Base-by-base conservation (phyloP, 1,140 invertebrate species). In the Drosophila ananassae region DNA sequence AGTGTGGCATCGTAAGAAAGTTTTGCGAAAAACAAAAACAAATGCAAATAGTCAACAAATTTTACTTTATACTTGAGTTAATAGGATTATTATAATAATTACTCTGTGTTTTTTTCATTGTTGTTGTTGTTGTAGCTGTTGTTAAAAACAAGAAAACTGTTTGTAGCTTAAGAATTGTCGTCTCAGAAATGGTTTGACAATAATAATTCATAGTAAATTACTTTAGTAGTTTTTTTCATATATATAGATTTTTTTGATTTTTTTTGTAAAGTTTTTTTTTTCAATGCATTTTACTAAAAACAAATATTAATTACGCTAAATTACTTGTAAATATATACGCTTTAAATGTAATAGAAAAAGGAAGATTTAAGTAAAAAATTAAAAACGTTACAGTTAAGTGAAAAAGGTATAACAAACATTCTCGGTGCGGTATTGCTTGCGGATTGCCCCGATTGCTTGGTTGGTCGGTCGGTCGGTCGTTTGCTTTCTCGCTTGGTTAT, bases 1-100 rank as follows among this genome's bases (percentile, higher is more conserved):
- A 72, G 67, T 77, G 60, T 77, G 32, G 47, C 64, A 64, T 67
- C 53, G 63, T 81, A 87, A 78, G 80, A 89, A 89, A 83, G 76
- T 79, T 71, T 89, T 87, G 83, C 83, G 83, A 89, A 89, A 89
- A 89, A 89, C 83, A 89, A 89, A 89, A 89, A 89, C 83, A 89
- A 89, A 89, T 89, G 83, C 83, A 89, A 87, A 83, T 89, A 76
- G 72, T 83, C 83, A 87, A 85, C 82, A 85, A 85, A 72, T 75
- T 56, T 78, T 58, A 81, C 69, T 78, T 82, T 62, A 77, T 80
- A 81, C 71, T 63, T 44, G 77, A 80, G 77, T 87, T 78, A 77
- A 74, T 85, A 72, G 81, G 63, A 72, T 67, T 63, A 80, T 85
- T 77, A 80, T 74, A 62, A 77, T 85, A 59, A 80, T 68, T 84